A percentile compares a stretch with the other conserved stretches of the same genome.
phyloP scores from a whole-genome alignment of 2,888 invertebrate genomes.

The Drosophila diplacantha region DNA sequence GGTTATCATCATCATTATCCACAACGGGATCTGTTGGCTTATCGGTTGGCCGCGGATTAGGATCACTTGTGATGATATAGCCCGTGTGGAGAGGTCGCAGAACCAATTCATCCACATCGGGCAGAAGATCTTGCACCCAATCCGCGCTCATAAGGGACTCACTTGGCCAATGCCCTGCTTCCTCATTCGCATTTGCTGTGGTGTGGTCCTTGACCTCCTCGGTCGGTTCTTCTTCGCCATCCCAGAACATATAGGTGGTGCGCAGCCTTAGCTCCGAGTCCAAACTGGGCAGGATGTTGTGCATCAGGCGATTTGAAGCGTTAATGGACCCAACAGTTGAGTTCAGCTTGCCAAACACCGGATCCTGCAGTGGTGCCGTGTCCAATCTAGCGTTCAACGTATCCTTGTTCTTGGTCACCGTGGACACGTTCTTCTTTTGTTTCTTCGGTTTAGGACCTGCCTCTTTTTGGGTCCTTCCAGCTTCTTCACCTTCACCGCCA shows the following conservation, averaged over 20 bases:
- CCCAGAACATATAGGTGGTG: conserved; percentile 74
- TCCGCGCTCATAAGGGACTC: conserved; percentile 47
- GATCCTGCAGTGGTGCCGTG: conserved; percentile 79
- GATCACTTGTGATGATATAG: conserved; percentile 75
- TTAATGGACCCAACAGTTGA: conserved; percentile 81
- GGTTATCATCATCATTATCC: conserved; percentile 76
- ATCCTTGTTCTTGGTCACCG: conserved; percentile 77
- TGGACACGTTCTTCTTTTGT: conserved; percentile 67
- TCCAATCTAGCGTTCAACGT: conserved; percentile 76
- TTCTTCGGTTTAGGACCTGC: conserved; percentile 67
- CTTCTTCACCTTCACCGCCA: conserved; percentile 53
- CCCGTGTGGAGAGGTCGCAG: conserved; percentile 74
- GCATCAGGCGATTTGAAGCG: conserved; percentile 81
- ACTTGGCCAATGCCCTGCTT: background rate
- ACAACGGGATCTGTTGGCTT: background rate
- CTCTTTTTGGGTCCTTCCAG: conserved; percentile 25
- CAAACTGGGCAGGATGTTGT: conserved; percentile 80
- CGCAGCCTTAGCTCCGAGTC: conserved; percentile 76
- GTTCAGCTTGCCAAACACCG: conserved; percentile 81
- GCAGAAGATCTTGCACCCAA: conserved; percentile 57
- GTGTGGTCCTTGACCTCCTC: conserved; percentile 55
- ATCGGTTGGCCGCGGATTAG: conserved; percentile 59
- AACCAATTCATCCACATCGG: conserved; percentile 52
- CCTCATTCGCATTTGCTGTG: background rate
- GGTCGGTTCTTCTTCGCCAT: conserved; percentile 37